Evolutionary conservation across 2,113 vertebrate species (phyloP).

Genomic region (Epinephelus cyanopodus): DNA sequence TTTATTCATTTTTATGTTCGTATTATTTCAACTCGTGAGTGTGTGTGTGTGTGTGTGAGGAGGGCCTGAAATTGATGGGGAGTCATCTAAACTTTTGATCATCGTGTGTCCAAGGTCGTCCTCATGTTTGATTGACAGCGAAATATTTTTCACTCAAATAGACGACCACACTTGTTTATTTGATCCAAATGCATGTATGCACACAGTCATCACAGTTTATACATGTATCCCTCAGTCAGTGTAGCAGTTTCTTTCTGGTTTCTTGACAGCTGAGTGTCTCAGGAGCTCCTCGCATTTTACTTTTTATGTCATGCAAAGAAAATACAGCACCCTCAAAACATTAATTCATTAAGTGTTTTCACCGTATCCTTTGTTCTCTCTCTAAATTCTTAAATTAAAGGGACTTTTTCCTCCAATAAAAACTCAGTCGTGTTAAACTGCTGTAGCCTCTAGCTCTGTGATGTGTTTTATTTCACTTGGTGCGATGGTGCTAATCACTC

Average conservation of each 20-base stretch:
- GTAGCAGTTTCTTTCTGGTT: neutral
- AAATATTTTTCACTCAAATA: constrained; percentile 44
- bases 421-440: constrained; percentile 35
- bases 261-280: constrained; percentile 14
- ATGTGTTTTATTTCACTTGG: constrained; percentile 61
- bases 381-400: constrained; percentile 34
- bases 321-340: constrained; percentile 18
- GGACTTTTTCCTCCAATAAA: constrained; percentile 58
- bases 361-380: constrained; percentile 31
- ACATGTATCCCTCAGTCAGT: constrained; percentile 14
- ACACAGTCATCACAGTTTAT: constrained; percentile 32
- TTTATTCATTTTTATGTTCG: constrained; percentile 83
- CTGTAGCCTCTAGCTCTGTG: constrained; percentile 27
- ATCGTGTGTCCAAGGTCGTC: constrained; percentile 28
- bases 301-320: neutral
- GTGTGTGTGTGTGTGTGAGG: constrained; percentile 40
- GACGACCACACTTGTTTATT: constrained; percentile 57
- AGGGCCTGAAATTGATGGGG: constrained; percentile 51
- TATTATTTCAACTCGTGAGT: constrained; percentile 72
- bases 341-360: constrained; percentile 7
- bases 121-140: constrained; percentile 28
- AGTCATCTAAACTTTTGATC: constrained; percentile 40
- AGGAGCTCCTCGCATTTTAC: neutral
- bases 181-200: constrained; percentile 38
- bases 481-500: constrained; percentile 54